These are phyloP conservation scores for Syndactyla subalaris DNA, from an alignment of 2,797 vertebrate species.

Conservation along the genomic window DNA sequence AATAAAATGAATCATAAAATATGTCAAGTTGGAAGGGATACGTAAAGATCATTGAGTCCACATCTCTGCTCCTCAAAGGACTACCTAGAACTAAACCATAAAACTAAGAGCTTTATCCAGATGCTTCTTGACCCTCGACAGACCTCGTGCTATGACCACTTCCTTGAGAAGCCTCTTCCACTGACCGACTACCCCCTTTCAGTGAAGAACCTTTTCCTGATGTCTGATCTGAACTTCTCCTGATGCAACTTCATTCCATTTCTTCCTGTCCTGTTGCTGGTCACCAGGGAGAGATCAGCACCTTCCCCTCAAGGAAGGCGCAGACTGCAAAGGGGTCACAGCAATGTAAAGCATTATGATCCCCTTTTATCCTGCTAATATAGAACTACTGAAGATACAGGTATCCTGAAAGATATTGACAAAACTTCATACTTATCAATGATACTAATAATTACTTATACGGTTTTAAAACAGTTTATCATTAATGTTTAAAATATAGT, in stretches of 20 bases:
- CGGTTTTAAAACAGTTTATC: not conserved
- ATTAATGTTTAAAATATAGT: not conserved
- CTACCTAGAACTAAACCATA: not conserved
- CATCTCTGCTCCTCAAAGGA: not conserved
- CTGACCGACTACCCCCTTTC: not conserved
- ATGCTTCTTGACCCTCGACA: not conserved
- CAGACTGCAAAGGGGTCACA: not conserved
- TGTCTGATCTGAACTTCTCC: not conserved
- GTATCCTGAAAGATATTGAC: not conserved
- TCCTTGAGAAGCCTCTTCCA: not conserved
- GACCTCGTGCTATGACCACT: not conserved
- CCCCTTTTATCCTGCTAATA: not conserved
- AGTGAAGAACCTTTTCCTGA: not conserved
- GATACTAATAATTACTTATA: not conserved
- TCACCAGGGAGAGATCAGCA: not conserved
- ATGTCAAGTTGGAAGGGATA: not conserved
- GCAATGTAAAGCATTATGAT: not conserved
- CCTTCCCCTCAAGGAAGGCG: not conserved
- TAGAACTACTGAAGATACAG: not conserved
- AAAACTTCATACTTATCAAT: not conserved
- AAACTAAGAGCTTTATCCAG: not conserved
- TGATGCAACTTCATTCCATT: not conserved
- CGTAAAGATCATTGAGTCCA: not conserved
- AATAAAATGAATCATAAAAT: not conserved
- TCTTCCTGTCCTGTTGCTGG: not conserved